phyloP scores from a whole-genome alignment of 2,888 invertebrate genomes.

The Leptopilina syphax region DNA sequence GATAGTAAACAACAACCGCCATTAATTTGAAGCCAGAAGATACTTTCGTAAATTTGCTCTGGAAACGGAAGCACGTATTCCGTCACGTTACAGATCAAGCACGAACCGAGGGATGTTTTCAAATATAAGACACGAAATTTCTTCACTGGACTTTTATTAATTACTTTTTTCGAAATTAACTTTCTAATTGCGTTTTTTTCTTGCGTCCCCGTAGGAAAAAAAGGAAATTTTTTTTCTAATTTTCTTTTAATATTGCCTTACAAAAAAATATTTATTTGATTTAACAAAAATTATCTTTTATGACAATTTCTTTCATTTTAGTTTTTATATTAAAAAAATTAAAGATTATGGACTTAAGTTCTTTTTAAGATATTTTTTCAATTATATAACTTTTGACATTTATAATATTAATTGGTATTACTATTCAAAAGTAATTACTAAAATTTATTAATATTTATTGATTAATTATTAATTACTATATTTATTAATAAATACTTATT shows the following conservation, averaged over 20 bases:
- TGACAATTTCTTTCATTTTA: background rate
- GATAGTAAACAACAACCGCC: constrained; percentile 36
- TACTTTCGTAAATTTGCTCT: constrained; percentile 40
- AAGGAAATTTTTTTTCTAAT: background rate
- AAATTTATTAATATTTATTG: background rate
- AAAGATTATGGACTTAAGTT: too few species aligned
- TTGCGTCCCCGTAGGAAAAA: background rate
- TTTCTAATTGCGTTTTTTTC: background rate
- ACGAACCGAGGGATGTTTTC: constrained; percentile 34
- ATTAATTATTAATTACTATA: background rate
- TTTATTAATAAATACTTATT: background rate
- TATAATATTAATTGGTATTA: too few species aligned
- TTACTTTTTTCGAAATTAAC: constrained; percentile 9
- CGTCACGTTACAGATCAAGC: constrained; percentile 31
- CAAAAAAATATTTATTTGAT: background rate
- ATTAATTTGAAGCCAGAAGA: constrained; percentile 35
- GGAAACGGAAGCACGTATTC: constrained; percentile 33
- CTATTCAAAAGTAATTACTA: too few species aligned
- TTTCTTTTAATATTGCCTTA: too few species aligned
- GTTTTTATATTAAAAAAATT: too few species aligned
- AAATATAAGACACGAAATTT: constrained; percentile 8
- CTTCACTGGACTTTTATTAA: background rate
- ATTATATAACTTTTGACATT: too few species aligned
- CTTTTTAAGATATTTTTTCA: too few species aligned
- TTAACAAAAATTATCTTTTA: too few species aligned